These are phyloP conservation scores for Sinocyclocheilus maitianheensis DNA, from an alignment of 2,113 vertebrate genomes.

Conservation along the genomic window DNA sequence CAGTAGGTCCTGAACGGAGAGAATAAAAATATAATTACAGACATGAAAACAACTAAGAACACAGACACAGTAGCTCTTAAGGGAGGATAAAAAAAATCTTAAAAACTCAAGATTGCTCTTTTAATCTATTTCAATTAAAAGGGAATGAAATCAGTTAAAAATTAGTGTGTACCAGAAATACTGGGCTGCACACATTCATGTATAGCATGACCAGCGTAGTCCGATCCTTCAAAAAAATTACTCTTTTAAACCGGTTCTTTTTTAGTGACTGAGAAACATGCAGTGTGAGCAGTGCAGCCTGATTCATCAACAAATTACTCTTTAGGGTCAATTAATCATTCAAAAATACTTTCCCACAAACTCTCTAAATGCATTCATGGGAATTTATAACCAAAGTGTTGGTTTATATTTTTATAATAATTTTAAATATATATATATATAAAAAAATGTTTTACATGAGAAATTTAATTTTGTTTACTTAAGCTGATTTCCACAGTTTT, in stretches of 20 bases:
- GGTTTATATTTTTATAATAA: too few species aligned
- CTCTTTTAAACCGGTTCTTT: not conserved
- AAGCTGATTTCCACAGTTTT: too few species aligned
- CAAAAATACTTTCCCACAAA: too few species aligned
- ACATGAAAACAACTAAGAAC: not conserved
- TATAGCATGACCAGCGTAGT: not conserved
- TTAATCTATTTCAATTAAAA: too few species aligned
- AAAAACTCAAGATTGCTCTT: too few species aligned
- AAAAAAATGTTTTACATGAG: not conserved
- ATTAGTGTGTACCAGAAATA: too few species aligned
- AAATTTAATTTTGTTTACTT: not conserved
- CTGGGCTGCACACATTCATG: not conserved
- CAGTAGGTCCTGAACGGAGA: conserved; percentile 84
- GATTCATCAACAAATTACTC: not conserved
- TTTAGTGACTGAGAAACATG: not conserved
- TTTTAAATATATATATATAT: too few species aligned
- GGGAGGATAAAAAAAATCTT: too few species aligned
- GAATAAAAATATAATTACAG: not conserved
- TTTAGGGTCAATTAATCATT: too few species aligned
- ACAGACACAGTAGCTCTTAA: not conserved
- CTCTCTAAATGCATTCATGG: too few species aligned
- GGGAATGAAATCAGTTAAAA: too few species aligned
- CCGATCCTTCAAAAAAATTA: not conserved
- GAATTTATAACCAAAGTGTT: too few species aligned
- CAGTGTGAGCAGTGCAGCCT: not conserved